phyloP scores from a whole-genome alignment of 1,140 invertebrate species.

The Drosophila bocqueti region DNA sequence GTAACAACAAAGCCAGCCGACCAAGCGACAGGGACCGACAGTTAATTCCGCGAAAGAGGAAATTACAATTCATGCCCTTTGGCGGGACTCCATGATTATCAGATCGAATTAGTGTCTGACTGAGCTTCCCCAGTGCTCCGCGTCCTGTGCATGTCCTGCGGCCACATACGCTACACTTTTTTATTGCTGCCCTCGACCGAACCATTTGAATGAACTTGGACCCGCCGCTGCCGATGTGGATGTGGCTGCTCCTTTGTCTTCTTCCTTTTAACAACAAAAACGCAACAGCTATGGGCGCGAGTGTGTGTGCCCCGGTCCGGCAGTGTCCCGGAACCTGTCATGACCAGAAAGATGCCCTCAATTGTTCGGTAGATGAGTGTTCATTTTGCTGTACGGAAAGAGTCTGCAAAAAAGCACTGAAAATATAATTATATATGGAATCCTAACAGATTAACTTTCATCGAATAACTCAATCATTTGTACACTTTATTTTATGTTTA shows the following conservation, averaged over 20 bases:
- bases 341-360: conserved; percentile 54
- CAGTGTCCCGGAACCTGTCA: conserved; percentile 60
- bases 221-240: conserved; percentile 34
- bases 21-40: conserved; percentile 71
- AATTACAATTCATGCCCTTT: conserved; percentile 85
- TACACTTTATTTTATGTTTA: not conserved
- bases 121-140: conserved; percentile 30
- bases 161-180: conserved; percentile 74
- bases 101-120: conserved; percentile 85
- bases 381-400: conserved; percentile 11
- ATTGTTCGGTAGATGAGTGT: conserved; percentile 44
- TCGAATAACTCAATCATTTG: not conserved
- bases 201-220: conserved; percentile 79
- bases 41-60: conserved; percentile 85
- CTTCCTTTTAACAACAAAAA: conserved; percentile 21
- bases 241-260: conserved; percentile 51
- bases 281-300: conserved; percentile 45
- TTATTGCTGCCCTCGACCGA: conserved; percentile 54
- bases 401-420: conserved; percentile 8
- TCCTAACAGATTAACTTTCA: conserved; percentile 17
- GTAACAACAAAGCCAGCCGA: conserved; percentile 60
- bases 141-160: conserved; percentile 58
- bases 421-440: conserved; percentile 9
- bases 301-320: conserved; percentile 37
- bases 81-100: conserved; percentile 84